Percentiles rank a stretch among this genome's conserved stretches.
These are phyloP conservation scores for Chelonus insularis DNA, from an alignment of 1,140 invertebrate genomes.

Conservation along the genomic window DNA sequence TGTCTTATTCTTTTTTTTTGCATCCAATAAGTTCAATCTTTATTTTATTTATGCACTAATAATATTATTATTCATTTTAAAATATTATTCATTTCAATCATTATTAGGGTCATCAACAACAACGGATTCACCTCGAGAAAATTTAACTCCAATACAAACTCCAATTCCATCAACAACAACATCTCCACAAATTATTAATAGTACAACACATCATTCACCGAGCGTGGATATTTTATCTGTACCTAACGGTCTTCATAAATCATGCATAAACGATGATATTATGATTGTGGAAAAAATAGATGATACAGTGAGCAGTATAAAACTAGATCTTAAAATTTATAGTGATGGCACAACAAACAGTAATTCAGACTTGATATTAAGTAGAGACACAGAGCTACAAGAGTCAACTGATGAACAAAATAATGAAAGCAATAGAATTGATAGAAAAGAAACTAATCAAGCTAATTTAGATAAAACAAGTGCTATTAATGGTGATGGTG, in stretches of 20 bases:
- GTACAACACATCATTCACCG: conserved; percentile 32
- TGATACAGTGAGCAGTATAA: conserved; percentile 44
- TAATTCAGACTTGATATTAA: conserved; percentile 29
- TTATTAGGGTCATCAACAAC: conserved; percentile 57
- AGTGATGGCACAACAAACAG: conserved; percentile 38
- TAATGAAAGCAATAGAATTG: conserved; percentile 37
- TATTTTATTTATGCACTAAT: no score
- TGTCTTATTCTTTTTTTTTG: no score
- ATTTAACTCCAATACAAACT: conserved; percentile 44
- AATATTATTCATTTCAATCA: neutral
- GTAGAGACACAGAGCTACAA: conserved; percentile 37
- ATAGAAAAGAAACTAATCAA: conserved; percentile 26
- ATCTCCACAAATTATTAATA: conserved; percentile 48
- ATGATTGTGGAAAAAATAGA: conserved; percentile 48
- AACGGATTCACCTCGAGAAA: conserved; percentile 56
- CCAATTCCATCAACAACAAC: conserved; percentile 40
- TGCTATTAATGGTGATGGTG: conserved; percentile 34
- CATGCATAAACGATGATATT: conserved; percentile 39
- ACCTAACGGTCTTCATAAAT: conserved; percentile 22
- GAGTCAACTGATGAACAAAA: conserved; percentile 27
- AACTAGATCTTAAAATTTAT: conserved; percentile 42
- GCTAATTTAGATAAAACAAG: conserved; percentile 32
- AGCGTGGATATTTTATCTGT: conserved; percentile 6
- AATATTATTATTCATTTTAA: conserved; percentile 12
- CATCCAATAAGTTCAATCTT: no score